phyloP scores from a whole-genome alignment of 2,888 invertebrate species.

The Dendrolimus pini region DNA sequence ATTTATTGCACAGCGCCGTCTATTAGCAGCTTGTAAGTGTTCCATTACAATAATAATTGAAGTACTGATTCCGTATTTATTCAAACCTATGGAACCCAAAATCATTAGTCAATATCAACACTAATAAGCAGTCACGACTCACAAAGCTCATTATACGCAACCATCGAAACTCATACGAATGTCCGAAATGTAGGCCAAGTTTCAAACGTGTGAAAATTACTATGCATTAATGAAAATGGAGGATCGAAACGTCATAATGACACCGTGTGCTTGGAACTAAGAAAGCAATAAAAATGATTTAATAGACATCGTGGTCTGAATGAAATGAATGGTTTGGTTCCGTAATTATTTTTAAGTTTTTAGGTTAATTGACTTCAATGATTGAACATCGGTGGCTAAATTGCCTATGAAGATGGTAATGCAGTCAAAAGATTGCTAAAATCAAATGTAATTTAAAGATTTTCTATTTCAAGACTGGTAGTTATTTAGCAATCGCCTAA shows the following conservation, averaged over 20 bases:
- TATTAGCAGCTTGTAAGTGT: no score
- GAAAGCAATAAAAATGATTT: constrained; percentile 2
- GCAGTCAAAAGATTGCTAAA: no score
- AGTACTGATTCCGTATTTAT: no score
- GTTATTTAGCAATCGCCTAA: no score
- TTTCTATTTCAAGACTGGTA: no score
- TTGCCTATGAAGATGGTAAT: no score
- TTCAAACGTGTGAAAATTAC: constrained; percentile 30
- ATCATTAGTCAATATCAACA: not conserved
- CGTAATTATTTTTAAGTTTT: not conserved
- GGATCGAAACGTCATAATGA: constrained; percentile 14
- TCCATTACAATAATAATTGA: no score
- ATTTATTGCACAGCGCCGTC: no score
- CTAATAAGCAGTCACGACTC: not conserved
- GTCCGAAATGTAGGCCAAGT: constrained; percentile 20
- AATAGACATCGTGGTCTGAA: not conserved
- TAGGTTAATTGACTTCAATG: not conserved
- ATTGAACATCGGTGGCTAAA: not conserved
- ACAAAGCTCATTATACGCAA: constrained; percentile 4
- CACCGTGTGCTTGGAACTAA: constrained; percentile 1
- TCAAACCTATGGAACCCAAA: not conserved
- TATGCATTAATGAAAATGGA: constrained; percentile 22
- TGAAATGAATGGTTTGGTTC: not conserved
- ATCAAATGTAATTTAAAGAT: no score
- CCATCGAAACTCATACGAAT: not conserved